These are phyloP conservation scores for Eremophila alpestris DNA, from an alignment of 2,797 vertebrate species.

Conservation along the genomic window DNA sequence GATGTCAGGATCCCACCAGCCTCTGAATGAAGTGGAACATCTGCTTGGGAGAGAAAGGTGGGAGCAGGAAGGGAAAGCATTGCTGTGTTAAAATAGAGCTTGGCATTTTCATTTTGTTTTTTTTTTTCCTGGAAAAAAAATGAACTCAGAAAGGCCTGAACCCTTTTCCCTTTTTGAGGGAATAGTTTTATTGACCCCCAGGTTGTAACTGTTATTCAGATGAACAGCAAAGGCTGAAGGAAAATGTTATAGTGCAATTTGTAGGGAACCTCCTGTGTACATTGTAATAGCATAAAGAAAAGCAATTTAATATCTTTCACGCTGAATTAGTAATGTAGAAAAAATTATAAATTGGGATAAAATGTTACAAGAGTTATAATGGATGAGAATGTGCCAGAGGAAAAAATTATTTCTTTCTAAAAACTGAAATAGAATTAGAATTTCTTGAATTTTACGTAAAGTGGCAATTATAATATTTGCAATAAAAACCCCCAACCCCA, in stretches of 20 bases:
- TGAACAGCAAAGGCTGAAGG: neutral
- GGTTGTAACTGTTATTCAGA: neutral
- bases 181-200: neutral
- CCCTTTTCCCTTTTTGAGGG: neutral
- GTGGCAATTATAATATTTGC: constrained; percentile 73
- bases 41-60: neutral
- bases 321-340: neutral
- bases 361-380: constrained; percentile 1
- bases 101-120: neutral
- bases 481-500: constrained; percentile 33
- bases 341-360: neutral
- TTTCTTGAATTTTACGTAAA: constrained; percentile 68
- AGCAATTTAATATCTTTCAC: neutral
- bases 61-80: neutral
- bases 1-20: neutral
- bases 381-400: constrained; percentile 33
- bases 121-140: neutral
- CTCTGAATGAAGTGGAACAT: rapidly evolving
- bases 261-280: neutral
- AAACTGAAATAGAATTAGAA: constrained; percentile 54
- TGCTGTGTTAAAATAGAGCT: neutral
- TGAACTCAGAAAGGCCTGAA: neutral
- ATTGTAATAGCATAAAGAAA: neutral
- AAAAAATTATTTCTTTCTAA: constrained; percentile 48
- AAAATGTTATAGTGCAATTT: neutral